Evolutionary conservation across 1,140 invertebrate genomes (phyloP).

Genomic region (Scaptomyza graminum): DNA sequence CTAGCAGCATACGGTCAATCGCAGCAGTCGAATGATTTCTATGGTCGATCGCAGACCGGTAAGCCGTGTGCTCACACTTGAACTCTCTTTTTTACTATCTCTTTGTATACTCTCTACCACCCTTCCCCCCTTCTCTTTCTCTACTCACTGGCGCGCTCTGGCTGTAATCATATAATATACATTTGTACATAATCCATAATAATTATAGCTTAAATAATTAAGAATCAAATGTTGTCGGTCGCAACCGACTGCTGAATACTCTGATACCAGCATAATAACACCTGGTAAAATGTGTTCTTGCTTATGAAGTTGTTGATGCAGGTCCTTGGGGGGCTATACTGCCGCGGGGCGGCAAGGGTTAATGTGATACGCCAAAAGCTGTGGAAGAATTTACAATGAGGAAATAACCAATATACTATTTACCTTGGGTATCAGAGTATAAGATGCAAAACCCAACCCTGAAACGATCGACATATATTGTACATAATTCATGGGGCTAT

Average conservation of each 20-base stretch:
- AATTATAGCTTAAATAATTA: neutral
- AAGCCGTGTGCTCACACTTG: conserved; percentile 72
- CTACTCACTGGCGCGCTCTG: conserved; percentile 31
- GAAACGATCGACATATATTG: neutral
- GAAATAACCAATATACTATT: no score
- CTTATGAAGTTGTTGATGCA: no score
- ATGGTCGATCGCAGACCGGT: conserved; percentile 83
- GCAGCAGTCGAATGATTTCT: conserved; percentile 80
- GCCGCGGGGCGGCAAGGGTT: no score
- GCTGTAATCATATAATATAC: conserved; percentile 28
- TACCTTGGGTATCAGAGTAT: no score
- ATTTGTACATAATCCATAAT: conserved; percentile 7
- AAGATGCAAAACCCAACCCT: no score
- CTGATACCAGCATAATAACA: no score
- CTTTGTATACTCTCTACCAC: conserved; percentile 1
- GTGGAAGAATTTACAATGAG: no score
- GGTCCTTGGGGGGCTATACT: no score
- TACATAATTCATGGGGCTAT: neutral
- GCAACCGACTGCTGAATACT: no score
- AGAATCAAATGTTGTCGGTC: no score
- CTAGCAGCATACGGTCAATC: conserved; percentile 59
- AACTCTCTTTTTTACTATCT: conserved; percentile 45
- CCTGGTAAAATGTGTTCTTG: no score
- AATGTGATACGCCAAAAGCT: no score
- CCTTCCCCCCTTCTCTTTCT: conserved; percentile 7